These are phyloP conservation scores for Craniophora ligustri DNA, from an alignment of 2,888 invertebrate genomes.

Conservation along the genomic window DNA sequence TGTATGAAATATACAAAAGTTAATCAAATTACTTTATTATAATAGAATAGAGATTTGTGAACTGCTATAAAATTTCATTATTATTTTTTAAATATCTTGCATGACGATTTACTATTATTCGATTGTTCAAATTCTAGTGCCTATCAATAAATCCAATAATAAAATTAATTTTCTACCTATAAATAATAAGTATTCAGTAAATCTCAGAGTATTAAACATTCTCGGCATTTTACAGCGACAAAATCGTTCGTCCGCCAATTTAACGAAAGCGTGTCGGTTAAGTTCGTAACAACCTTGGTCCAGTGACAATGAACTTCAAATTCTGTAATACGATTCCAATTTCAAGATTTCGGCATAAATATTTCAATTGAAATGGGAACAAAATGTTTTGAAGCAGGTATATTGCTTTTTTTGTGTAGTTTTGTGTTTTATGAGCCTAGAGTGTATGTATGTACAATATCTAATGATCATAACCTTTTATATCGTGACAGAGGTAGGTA, in stretches of 20 bases:
- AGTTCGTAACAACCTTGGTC: conserved; percentile 48
- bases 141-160: background rate
- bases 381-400: conserved; percentile 12
- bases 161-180: background rate
- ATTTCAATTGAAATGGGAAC: conserved; percentile 20
- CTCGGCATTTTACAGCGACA: conserved; percentile 43
- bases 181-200: conserved; percentile 12
- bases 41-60: too few species aligned
- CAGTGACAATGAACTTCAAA: conserved; percentile 54
- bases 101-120: too few species aligned
- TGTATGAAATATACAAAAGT: too few species aligned
- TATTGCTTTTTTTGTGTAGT: background rate
- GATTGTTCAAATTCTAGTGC: background rate
- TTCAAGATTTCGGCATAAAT: conserved; percentile 24
- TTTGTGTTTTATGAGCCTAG: too few species aligned
- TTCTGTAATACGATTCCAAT: conserved; percentile 40
- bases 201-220: conserved; percentile 15
- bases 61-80: too few species aligned
- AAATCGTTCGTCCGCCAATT: conserved; percentile 45
- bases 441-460: too few species aligned
- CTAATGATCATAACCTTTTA: too few species aligned
- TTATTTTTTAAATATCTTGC: background rate
- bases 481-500: too few species aligned
- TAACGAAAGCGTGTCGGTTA: conserved; percentile 49
- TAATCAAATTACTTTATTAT: too few species aligned